phyloP scores from a whole-genome alignment of 2,888 invertebrate species.

The Nymphalis urticae region DNA sequence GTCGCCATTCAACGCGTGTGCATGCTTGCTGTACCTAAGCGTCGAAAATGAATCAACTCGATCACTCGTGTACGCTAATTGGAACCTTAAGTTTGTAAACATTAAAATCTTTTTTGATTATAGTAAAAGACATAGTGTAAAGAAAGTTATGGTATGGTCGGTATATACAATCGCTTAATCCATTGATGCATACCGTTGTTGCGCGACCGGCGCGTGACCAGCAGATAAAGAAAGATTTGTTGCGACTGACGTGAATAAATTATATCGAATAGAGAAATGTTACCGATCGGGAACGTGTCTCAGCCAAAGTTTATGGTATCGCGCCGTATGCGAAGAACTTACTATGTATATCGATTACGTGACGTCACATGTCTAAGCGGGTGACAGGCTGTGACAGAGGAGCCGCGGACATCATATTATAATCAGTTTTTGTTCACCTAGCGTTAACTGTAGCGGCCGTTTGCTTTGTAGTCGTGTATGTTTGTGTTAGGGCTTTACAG shows the following conservation, averaged over 20 bases:
- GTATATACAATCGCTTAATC: slow-evolving; percentile 57
- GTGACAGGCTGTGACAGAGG: too few relatives aligned
- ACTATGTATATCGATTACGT: too few relatives aligned
- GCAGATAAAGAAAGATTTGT: slow-evolving; percentile 52
- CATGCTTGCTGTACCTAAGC: slow-evolving; percentile 32
- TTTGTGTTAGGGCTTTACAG: too few relatives aligned
- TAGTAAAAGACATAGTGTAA: slow-evolving; percentile 60
- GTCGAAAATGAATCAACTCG: slow-evolving; percentile 45
- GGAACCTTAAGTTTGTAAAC: slow-evolving; percentile 41
- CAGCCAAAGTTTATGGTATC: slow-evolving; percentile 6
- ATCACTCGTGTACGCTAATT: slow-evolving; percentile 38
- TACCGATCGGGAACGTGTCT: slow-evolving; percentile 15
- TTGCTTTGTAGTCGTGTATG: too few relatives aligned
- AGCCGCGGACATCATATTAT: too few relatives aligned
- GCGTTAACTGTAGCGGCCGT: too few relatives aligned
- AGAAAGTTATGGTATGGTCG: slow-evolving; percentile 64
- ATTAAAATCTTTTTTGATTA: slow-evolving; percentile 44
- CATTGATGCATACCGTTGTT: slow-evolving; percentile 55
- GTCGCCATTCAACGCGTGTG: slow-evolving; percentile 61
- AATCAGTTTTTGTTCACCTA: too few relatives aligned
- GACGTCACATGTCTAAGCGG: too few relatives aligned
- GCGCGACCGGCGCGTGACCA: slow-evolving; percentile 62
- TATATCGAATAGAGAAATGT: slow-evolving; percentile 29
- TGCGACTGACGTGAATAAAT: slow-evolving; percentile 41
- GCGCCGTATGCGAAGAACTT: neutral